Evolutionary conservation across 2,113 vertebrate species (phyloP).

Genomic region (Melospiza georgiana): DNA sequence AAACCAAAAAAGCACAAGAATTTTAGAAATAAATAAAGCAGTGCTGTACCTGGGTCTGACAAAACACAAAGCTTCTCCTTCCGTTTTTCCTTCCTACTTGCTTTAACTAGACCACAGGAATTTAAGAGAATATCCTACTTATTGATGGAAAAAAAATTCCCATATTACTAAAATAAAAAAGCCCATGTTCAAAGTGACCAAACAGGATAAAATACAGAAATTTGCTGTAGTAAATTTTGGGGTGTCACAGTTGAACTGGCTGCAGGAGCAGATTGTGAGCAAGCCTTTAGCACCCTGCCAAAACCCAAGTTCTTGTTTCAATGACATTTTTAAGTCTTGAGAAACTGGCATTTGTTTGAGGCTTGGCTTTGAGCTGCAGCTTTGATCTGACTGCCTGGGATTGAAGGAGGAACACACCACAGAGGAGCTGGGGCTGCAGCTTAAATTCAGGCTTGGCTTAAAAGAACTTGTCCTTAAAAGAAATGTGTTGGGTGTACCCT

Average conservation of each 20-base stretch:
- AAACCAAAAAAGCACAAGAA: not conserved
- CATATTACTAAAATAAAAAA: not conserved
- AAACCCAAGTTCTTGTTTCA: not conserved
- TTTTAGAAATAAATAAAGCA: not conserved
- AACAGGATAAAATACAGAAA: not conserved
- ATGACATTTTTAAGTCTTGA: not conserved
- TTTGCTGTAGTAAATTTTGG: not conserved
- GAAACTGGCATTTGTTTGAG: constrained; percentile 22
- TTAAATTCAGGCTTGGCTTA: not conserved
- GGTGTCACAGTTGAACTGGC: not conserved
- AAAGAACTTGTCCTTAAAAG: not conserved
- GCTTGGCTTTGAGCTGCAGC: constrained; percentile 9
- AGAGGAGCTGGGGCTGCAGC: not conserved
- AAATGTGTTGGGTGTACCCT: not conserved
- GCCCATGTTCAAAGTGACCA: not conserved
- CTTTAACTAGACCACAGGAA: not conserved
- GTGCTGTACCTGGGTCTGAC: not conserved
- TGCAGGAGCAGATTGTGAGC: not conserved
- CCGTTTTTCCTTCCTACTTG: not conserved
- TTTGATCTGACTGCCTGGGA: constrained; percentile 27
- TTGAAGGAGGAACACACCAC: not conserved
- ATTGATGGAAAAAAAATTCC: fast-evolving
- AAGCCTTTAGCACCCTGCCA: not conserved
- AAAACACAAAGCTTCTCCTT: not conserved
- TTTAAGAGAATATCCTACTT: not conserved